phyloP scores from a whole-genome alignment of 1,140 invertebrate genomes.

The Heliconius nattereri region DNA sequence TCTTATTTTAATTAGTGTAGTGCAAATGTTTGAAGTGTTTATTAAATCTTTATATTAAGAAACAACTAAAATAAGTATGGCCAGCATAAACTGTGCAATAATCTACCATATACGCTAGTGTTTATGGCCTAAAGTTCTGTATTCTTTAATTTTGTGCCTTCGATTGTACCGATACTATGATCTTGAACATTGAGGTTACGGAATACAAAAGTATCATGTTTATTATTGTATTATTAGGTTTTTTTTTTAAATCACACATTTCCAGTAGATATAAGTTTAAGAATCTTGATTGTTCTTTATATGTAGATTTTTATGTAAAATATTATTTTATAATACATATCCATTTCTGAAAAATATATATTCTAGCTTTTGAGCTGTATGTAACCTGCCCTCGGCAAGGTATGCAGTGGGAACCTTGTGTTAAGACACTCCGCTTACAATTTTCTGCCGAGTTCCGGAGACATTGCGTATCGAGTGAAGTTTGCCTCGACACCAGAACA shows the following conservation, averaged over 20 bases:
- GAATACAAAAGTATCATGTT: background rate
- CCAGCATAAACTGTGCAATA: background rate
- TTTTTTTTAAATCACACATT: background rate
- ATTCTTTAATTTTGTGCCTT: background rate
- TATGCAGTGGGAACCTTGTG: too few species aligned
- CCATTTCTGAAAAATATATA: too few species aligned
- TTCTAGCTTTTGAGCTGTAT: too few species aligned
- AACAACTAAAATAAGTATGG: background rate
- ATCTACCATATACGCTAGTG: background rate
- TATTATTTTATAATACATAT: too few species aligned
- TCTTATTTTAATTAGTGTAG: background rate
- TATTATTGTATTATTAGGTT: background rate
- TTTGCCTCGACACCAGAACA: too few species aligned
- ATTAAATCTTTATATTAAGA: background rate
- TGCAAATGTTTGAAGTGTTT: background rate
- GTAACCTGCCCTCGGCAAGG: too few species aligned
- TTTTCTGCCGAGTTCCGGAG: too few species aligned
- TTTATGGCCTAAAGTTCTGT: background rate
- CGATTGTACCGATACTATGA: background rate
- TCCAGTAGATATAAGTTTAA: background rate
- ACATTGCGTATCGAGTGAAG: too few species aligned
- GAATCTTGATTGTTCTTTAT: background rate
- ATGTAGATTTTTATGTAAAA: too few species aligned
- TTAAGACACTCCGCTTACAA: too few species aligned
- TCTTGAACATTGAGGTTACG: conserved; percentile 9